Base-by-base conservation (phyloP, 1,140 invertebrate genomes). In the Sycobia sp. region DNA sequence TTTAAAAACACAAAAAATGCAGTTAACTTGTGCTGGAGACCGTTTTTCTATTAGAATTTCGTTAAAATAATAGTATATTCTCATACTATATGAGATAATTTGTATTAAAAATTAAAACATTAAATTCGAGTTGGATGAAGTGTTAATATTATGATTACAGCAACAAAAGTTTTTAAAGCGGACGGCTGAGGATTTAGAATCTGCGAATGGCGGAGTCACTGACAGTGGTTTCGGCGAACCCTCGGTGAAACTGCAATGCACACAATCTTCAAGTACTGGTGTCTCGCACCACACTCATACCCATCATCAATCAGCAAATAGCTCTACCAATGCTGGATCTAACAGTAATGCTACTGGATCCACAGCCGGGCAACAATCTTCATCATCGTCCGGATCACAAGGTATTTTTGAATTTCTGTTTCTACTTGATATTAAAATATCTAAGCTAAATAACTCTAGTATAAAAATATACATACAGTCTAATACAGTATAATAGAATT, bases 121-220 rank as follows among this genome's bases (percentile, higher is more conserved):
- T n/a, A 32, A 11, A 32, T 32, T 32, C 11, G 29, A 7, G 29
- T 32, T 32, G 11, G 4, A 27, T 25, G 25, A 46, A 46, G 25
- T n/a, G 3, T 3, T 46, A 46, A 23, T 23, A 38, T 29, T 25
- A 2, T 32, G 13, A 75, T 88, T 89, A 51, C 86, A 91, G 90
- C 90, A 92, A 84, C 89, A 92, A 84, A 91, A 92, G 83, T 89
- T 91, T 78, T 79, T 91, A 77, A 86, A 92, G 85, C 82, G 91
- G 77, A 78, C 86, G 63, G 83, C 86, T 65, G 91, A 93, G 73
- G 90, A 92, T 71, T 83, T 88, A 76, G 88, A 89, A 73, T 66
- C 78, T 63, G 79, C 84, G 50, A 83, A 84, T 62, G 81, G 77
- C 41, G 79, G 77, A 25, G 74, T 76, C 32, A 75, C 67, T 16